Conservation (phyloP, 2,113 vertebrate genomes). For the Herpailurus yagouaroundi region DNA sequence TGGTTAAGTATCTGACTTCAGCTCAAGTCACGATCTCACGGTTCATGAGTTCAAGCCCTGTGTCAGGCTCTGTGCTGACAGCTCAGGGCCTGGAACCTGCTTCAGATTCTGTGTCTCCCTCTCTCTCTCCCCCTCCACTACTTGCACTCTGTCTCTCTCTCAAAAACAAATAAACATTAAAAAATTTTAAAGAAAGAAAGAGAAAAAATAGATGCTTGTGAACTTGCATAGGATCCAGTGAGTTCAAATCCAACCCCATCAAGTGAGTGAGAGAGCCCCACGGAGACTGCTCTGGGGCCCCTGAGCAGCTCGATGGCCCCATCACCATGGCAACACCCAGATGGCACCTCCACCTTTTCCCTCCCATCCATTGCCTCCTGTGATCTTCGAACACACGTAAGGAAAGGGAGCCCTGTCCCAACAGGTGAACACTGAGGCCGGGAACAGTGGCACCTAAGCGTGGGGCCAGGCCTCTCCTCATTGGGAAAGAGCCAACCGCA, state of each 20-base stretch:
- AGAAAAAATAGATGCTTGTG: not conserved
- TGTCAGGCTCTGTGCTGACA: no score
- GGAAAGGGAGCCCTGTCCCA: not conserved
- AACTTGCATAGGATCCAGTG: fast-evolving
- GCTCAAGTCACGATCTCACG: no score
- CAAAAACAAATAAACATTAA: no score
- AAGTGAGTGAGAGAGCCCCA: fast-evolving
- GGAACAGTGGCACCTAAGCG: fast-evolving
- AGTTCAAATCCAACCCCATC: not conserved
- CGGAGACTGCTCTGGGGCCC: fast-evolving
- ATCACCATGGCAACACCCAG: not conserved
- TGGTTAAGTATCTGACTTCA: no score
- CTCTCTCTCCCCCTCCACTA: no score
- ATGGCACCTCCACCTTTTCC: not conserved
- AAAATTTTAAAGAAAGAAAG: no score
- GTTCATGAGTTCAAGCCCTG: no score
- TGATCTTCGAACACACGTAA: fast-evolving
- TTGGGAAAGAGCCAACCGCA: no score
- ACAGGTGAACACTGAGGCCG: not conserved
- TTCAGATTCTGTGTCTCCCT: no score
- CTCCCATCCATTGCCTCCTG: fast-evolving
- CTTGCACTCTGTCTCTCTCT: no score
- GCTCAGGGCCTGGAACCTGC: no score
- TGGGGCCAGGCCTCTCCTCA: not conserved
- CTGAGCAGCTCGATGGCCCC: not conserved